Base-by-base conservation (phyloP, 2,797 vertebrate species). In the Neosalanx taihuensis region DNA sequence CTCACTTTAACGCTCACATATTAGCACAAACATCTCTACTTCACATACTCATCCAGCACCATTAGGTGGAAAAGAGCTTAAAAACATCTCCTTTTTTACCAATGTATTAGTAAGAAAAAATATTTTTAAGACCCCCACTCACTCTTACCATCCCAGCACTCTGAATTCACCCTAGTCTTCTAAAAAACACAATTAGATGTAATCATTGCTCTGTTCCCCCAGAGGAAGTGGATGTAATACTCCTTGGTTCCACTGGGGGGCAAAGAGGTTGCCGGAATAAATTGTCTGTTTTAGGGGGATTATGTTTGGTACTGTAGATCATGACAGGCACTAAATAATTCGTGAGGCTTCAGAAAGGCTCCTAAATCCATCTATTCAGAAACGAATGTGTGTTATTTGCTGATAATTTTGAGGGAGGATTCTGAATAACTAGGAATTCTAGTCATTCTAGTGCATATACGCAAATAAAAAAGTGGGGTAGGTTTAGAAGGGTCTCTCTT, bases 231-330 rank as follows among this genome's bases (percentile, higher is more conserved):
- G 15, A 18, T 71, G 76, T 64, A 79, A 73, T 77, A 67, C 64
- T 56, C 13, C 29, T 37, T 67, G 71, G 5, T 3, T 23, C 80
- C 85, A 84, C 80, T 70, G 69, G 71, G 67, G 78, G 80, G 80
- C 76, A 77, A 67, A 77, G 29, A 53, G 72, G 73, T 61, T 65
- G 29, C 67, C 26, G 35, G 56, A 30, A 30, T 65, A 20, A 23
- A 51, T 58, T 6, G 49, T 56, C 53, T 29, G 23, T 23, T 29
- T 26, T 6, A 51, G 20, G 15, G 17, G 64, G 37, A 49, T 46
- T 66, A 7, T 51, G 23, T 60, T 60, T 60, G 12, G 12, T 15
- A 49, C 9, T 71, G 59, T 66, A 69, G 56, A 41, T 60, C 23
- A 13, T n/a, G 46, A 66, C 46, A 53, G 46, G 23, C 64, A 66